A percentile compares a stretch with the other conserved stretches of the same genome.
These are phyloP conservation scores for Tragelaphus imberbis DNA, from an alignment of 2,113 vertebrate species.

Conservation along the genomic window DNA sequence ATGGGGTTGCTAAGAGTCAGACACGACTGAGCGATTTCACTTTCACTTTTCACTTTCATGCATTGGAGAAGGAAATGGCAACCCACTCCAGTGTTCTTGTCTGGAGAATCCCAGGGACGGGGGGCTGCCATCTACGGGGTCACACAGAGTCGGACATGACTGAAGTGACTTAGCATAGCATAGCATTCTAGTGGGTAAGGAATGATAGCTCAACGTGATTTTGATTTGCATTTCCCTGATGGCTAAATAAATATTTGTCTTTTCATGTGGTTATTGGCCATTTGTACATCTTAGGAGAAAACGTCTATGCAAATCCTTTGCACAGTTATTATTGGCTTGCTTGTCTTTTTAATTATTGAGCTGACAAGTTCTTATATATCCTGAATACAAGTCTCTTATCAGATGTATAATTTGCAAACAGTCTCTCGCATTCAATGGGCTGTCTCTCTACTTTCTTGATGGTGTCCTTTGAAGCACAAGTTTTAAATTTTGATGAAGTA, in stretches of 20 bases:
- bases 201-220: not conserved
- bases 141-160: too few species aligned
- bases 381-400: not conserved
- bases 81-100: too few species aligned
- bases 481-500: not conserved
- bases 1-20: too few species aligned
- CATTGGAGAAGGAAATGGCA: too few species aligned
- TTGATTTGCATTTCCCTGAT: not conserved
- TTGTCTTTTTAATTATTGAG: not conserved
- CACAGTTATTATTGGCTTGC: not conserved
- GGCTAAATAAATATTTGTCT: not conserved
- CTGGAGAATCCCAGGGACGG: too few species aligned
- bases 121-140: too few species aligned
- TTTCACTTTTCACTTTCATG: too few species aligned
- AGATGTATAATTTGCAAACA: not conserved
- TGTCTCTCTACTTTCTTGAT: not conserved
- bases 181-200: not conserved
- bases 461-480: not conserved
- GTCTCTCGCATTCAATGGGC: not conserved
- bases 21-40: too few species aligned
- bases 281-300: not conserved
- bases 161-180: too few species aligned
- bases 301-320: not conserved
- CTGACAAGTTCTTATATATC: not conserved
- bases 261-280: not conserved